phyloP scores from a whole-genome alignment of 2,113 vertebrate genomes.

The Junco hyemalis region DNA sequence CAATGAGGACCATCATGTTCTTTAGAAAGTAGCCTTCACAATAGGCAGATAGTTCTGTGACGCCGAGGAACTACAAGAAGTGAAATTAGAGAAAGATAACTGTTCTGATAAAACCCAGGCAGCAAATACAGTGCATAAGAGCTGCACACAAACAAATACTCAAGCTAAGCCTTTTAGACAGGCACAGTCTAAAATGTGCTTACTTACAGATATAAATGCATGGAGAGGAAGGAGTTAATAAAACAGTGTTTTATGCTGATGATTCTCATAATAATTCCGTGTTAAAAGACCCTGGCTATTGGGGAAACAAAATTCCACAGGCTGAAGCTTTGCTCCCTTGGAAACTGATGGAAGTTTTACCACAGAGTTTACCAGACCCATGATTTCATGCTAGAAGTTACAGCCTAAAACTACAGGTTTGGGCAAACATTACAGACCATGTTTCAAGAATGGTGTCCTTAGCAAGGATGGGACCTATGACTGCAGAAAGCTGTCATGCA shows the following conservation, averaged over 20 bases:
- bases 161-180: neutral
- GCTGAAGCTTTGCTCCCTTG: neutral
- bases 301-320: neutral
- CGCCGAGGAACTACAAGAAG: conserved; percentile 86
- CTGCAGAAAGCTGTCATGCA: neutral
- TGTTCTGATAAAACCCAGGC: neutral
- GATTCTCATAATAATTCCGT: neutral
- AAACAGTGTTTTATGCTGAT: neutral
- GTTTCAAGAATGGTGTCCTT: neutral
- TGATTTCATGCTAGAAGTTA: neutral
- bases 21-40: conserved; percentile 98
- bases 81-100: conserved; percentile 33
- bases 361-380: neutral
- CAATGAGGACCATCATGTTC: conserved; percentile 97
- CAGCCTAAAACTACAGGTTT: neutral
- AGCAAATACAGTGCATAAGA: neutral
- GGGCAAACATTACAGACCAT: neutral
- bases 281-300: neutral
- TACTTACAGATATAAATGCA: neutral
- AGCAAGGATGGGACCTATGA: neutral
- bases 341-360: neutral
- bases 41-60: conserved; percentile 89
- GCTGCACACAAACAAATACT: neutral
- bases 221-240: neutral
- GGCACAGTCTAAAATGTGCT: neutral